These are phyloP conservation scores for Phataginus tetradactyla DNA, from an alignment of 2,797 vertebrate genomes.

Conservation along the genomic window DNA sequence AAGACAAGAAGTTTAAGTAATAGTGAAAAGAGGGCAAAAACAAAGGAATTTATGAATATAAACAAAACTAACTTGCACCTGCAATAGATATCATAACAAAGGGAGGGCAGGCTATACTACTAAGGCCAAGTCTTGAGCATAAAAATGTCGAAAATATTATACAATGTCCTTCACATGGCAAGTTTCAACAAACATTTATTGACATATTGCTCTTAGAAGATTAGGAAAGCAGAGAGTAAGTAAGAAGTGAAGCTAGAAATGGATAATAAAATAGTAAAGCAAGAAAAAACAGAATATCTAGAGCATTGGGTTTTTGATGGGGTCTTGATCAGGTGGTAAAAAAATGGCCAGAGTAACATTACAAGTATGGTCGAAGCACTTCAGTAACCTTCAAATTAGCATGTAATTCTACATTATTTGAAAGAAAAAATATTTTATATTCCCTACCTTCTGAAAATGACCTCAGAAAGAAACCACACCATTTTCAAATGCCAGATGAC, in stretches of 20 bases:
- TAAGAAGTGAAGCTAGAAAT: constrained; percentile 31
- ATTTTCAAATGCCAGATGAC: background rate
- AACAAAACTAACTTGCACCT: background rate
- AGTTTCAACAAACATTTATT: background rate
- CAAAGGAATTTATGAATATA: constrained; percentile 12
- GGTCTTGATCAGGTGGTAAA: background rate
- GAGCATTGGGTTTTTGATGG: background rate
- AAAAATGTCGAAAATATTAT: background rate
- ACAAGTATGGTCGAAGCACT: background rate
- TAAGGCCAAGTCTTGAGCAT: background rate
- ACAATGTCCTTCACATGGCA: background rate
- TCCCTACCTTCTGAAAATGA: background rate
- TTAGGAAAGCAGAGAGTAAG: background rate
- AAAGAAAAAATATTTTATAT: background rate
- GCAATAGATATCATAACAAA: background rate
- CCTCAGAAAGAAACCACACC: background rate
- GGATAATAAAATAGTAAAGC: background rate
- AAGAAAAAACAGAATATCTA: background rate
- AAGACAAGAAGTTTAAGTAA: constrained; percentile 14
- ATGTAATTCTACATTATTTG: constrained; percentile 13
- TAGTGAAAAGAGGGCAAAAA: background rate
- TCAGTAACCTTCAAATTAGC: background rate
- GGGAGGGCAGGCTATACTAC: background rate
- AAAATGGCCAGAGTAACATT: background rate
- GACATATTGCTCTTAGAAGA: background rate